These are phyloP conservation scores for Pseudotriccus pelzelni DNA, from an alignment of 2,797 vertebrate genomes.

Conservation along the genomic window DNA sequence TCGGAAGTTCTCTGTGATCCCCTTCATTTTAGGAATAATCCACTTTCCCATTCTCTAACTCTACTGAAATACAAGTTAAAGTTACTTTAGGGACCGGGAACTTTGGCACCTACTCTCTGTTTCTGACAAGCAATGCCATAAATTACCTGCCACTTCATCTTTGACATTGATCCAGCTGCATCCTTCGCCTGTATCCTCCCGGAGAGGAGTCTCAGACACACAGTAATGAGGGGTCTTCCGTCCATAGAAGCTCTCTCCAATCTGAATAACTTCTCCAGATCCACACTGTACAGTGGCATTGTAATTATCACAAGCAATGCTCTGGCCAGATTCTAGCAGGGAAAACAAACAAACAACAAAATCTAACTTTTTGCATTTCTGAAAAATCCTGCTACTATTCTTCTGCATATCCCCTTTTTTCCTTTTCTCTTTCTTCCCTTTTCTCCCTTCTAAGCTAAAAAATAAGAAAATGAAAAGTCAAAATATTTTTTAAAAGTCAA, in stretches of 20 bases:
- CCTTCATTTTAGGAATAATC: neutral
- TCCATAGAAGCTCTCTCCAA: constrained; percentile 87
- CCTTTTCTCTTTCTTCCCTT: neutral
- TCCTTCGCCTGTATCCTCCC: constrained; percentile 68
- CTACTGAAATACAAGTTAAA: neutral
- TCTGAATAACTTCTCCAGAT: constrained; percentile 87
- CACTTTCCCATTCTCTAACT: neutral
- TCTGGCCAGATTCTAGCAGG: constrained; percentile 78
- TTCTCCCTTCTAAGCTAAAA: neutral
- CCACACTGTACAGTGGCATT: constrained; percentile 89
- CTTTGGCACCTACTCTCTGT: neutral
- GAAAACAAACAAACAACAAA: neutral
- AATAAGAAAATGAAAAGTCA: neutral
- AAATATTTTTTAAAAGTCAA: neutral
- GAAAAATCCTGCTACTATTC: neutral
- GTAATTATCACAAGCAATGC: constrained; percentile 84
- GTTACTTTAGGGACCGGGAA: neutral
- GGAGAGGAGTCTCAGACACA: constrained; percentile 10
- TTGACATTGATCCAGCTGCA: constrained; percentile 86
- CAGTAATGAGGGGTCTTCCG: constrained; percentile 87
- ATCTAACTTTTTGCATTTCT: neutral
- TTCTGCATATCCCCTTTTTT: neutral
- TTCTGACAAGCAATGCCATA: neutral
- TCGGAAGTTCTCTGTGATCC: neutral
- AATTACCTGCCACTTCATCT: constrained; percentile 86